Conservation (phyloP, 2,797 vertebrate genomes). For the Avahi laniger region DNA sequence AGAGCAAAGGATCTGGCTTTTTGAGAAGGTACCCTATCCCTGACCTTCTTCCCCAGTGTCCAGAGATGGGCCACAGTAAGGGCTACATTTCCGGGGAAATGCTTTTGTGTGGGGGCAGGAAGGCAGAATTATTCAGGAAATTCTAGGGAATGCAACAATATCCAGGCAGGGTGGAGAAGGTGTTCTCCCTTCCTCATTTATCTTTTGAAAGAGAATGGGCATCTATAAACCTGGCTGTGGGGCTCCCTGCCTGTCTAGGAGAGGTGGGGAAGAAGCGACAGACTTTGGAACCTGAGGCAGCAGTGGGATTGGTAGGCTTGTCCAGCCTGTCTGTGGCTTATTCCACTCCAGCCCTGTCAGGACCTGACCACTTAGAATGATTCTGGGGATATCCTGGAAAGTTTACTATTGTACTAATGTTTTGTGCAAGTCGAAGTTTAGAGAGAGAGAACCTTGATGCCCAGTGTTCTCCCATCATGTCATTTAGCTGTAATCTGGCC, state of each 20-base stretch:
- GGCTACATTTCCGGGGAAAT: conserved; percentile 53
- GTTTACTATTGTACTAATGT: conserved; percentile 68
- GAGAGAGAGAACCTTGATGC: neutral
- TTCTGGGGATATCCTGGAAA: conserved; percentile 64
- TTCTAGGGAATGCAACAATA: conserved; percentile 44
- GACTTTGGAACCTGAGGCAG: conserved; percentile 33
- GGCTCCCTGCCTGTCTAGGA: conserved; percentile 29
- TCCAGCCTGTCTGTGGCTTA: conserved; percentile 62
- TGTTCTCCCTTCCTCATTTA: conserved; percentile 39
- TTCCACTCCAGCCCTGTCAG: conserved; percentile 42
- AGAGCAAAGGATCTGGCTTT: conserved; percentile 3
- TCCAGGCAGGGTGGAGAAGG: neutral
- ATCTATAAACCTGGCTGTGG: conserved; percentile 62
- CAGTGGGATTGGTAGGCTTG: conserved; percentile 55
- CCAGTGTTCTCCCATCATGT: conserved; percentile 18
- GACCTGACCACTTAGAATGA: conserved; percentile 61
- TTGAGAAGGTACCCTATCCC: conserved; percentile 71
- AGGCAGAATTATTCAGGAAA: neutral
- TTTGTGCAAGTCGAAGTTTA: conserved; percentile 67
- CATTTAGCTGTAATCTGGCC: conserved; percentile 64
- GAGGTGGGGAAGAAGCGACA: conserved; percentile 41
- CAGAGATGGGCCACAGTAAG: conserved; percentile 30
- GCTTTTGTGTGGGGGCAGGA: conserved; percentile 58
- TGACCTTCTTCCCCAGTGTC: conserved; percentile 11
- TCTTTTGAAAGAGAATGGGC: conserved; percentile 50